Conservation (phyloP, 2,113 vertebrate genomes). For the Corythoichthys intestinalis region DNA sequence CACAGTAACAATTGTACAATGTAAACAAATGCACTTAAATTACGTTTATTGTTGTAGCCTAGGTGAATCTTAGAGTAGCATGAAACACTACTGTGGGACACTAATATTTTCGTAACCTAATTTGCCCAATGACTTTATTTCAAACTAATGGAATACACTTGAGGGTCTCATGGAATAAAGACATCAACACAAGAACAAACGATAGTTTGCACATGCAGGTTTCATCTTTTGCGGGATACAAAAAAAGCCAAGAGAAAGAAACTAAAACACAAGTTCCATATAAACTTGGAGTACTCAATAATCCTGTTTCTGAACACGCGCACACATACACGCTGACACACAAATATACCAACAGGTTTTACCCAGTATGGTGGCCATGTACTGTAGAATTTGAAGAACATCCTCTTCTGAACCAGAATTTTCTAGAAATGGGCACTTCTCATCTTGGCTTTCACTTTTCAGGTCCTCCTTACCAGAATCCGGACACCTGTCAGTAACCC, state of each 20-base stretch:
- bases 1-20: no score
- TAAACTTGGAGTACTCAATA: not conserved
- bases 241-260: not conserved
- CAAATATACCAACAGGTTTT: conserved; percentile 26
- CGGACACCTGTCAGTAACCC: conserved; percentile 73
- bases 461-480: conserved; percentile 81
- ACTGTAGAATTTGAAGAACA: conserved; percentile 92
- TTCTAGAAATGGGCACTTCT: conserved; percentile 84
- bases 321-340: not conserved
- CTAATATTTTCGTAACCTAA: no score
- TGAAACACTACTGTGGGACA: no score
- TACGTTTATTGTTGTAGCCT: no score
- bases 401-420: conserved; percentile 86
- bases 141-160: not conserved
- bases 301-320: not conserved
- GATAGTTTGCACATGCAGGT: not conserved
- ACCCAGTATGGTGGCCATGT: conserved; percentile 90
- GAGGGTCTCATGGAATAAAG: not conserved
- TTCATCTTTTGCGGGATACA: not conserved
- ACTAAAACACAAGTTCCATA: not conserved
- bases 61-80: no score
- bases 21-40: no score
- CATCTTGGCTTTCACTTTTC: conserved; percentile 78
- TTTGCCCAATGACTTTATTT: not conserved
- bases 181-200: not conserved